Conservation (phyloP, 1,140 invertebrate genomes). For the Hycleus phaleratus region DNA sequence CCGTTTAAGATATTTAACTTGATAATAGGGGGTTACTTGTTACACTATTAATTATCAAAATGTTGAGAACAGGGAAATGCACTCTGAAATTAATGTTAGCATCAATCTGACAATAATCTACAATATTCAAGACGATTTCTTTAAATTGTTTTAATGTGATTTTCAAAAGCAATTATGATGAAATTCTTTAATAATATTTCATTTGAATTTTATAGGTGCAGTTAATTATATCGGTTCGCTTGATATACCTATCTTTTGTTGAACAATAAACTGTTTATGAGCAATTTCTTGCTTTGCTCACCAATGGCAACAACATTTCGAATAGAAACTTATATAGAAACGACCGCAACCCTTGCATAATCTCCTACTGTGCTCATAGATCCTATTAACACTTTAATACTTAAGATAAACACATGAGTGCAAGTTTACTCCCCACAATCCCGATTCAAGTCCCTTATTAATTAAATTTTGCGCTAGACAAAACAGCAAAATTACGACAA, state of each 20-base stretch:
- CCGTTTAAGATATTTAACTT: conserved; percentile 22
- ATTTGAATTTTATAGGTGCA: too few relatives aligned
- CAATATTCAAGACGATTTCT: neutral
- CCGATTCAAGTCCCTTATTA: conserved; percentile 20
- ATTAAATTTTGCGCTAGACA: conserved; percentile 18
- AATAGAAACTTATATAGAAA: too few relatives aligned
- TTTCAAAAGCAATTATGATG: too few relatives aligned
- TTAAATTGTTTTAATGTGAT: too few relatives aligned
- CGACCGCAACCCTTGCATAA: conserved; percentile 6
- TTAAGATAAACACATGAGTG: conserved; percentile 21
- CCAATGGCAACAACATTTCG: too few relatives aligned
- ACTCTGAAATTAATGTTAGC: conserved; percentile 25
- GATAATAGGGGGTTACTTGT: conserved; percentile 27
- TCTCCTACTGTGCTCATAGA: conserved; percentile 15
- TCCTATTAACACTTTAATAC: conserved; percentile 22
- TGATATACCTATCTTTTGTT: too few relatives aligned
- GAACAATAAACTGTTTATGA: too few relatives aligned
- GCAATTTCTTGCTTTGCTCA: too few relatives aligned
- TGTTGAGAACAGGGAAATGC: conserved; percentile 30
- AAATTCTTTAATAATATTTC: too few relatives aligned
- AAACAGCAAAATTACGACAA: conserved; percentile 15
- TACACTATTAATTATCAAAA: conserved; percentile 32
- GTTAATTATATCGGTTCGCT: too few relatives aligned
- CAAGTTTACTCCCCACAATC: conserved; percentile 19
- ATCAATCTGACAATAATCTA: conserved; percentile 3